phyloP scores from a whole-genome alignment of 1,140 invertebrate species.

The Penaeus indicus region DNA sequence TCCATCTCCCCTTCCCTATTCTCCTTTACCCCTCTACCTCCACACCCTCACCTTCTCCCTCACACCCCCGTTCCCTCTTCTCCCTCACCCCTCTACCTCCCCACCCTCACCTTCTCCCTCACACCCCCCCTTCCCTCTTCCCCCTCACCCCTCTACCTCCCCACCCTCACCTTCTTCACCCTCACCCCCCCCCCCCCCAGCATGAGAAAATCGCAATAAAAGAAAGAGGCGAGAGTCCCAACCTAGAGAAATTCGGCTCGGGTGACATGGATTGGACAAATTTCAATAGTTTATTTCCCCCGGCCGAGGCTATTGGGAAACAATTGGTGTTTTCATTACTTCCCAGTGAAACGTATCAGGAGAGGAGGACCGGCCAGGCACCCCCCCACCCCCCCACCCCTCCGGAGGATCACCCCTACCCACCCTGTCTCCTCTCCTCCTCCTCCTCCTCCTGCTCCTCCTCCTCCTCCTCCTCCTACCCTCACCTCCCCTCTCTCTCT shows the following conservation, averaged over 20 bases:
- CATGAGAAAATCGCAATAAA: conserved; percentile 4
- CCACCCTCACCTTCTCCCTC: no score
- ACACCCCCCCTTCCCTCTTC: no score
- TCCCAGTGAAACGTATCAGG: conserved; percentile 42
- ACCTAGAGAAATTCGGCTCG: conserved; percentile 18
- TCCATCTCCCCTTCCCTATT: no score
- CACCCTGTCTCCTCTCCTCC: not conserved
- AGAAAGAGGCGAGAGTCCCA: not conserved
- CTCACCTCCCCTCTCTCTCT: not conserved
- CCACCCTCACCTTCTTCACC: not conserved
- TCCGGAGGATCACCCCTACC: not conserved
- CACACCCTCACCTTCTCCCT: no score
- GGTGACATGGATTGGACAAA: conserved; percentile 59
- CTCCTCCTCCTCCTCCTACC: no score
- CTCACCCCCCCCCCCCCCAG: not conserved
- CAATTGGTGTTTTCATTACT: conserved; percentile 58
- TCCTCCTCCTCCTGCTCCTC: not conserved
- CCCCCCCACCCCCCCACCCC: no score
- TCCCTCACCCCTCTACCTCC: no score
- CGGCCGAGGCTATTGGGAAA: conserved; percentile 36
- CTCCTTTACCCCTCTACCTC: no score
- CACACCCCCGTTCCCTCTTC: no score
- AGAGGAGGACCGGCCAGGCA: not conserved
- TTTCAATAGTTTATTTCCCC: conserved; percentile 58
- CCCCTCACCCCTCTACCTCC: no score